Evolutionary conservation across 2,113 vertebrate genomes (phyloP).

Genomic region (Cryptotis parvus): DNA sequence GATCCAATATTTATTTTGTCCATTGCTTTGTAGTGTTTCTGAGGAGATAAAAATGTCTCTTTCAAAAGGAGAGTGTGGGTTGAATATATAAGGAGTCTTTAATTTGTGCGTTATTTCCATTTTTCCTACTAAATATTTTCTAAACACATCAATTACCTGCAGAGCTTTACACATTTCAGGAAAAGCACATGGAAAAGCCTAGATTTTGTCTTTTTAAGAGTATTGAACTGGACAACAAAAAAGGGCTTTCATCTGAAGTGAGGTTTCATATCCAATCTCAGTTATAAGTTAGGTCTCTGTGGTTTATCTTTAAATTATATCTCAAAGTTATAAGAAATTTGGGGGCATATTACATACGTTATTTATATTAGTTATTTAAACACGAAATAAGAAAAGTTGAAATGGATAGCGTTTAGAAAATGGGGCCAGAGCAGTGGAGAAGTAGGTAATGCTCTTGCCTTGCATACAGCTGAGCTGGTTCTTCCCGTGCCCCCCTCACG

Average conservation of each 20-base stretch:
- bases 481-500: too few species aligned
- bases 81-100: constrained; percentile 45
- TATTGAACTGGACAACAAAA: not conserved
- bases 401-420: constrained; percentile 28
- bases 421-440: too few species aligned
- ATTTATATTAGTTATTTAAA: constrained; percentile 2
- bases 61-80: not conserved
- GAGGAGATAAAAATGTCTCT: constrained; percentile 18
- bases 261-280: not conserved
- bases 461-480: too few species aligned
- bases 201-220: not conserved
- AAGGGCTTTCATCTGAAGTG: not conserved
- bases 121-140: constrained; percentile 20
- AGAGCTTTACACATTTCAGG: constrained; percentile 25
- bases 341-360: constrained; percentile 10
- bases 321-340: constrained; percentile 29
- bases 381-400: constrained; percentile 13
- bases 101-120: constrained; percentile 48
- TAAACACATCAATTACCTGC: not conserved
- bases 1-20: constrained; percentile 10
- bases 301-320: constrained; percentile 8
- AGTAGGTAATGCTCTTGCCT: too few species aligned
- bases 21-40: constrained; percentile 46
- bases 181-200: not conserved
- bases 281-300: not conserved